Evolutionary conservation across 2,113 vertebrate species (phyloP), one percentile per base, ranked within the genome.

Genomic region (Pyxicephalus adspersus): DNA sequence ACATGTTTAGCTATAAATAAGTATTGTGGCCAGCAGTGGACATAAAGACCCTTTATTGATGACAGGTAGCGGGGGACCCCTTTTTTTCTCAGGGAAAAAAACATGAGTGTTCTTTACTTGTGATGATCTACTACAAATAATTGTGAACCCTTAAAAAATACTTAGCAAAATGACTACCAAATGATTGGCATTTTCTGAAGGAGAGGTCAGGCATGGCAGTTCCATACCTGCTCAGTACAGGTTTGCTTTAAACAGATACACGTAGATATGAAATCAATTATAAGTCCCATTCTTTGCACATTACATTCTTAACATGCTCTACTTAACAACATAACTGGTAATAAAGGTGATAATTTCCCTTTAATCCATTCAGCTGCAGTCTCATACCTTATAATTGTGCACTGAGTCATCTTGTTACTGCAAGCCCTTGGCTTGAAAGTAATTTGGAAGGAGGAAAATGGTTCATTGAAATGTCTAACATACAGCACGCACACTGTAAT

Each of bases 331-430:
- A 18, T 6, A 28, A 7, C 22, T 52, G 25, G 23, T 25, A 52
- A 50, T 52, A 52, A 70, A 70, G 50, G 67, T 70, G 50, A 70
- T 54, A 52, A 70, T 25, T 70, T 54, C 50, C 67, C 50, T 52
- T 70, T 54, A 70, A 70, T 52, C 45, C 22, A 28, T 70, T 74
- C 71, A 58, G 52, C 51, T 58, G 28, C 52, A 22, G 20, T 31
- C 51, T 58, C 71, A 54, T 58, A 74, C 28, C 51, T 74, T 58
- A 58, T 65, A 77, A 65, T 64, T 76, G 61, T 52, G 45, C 29
- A 65, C 19, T 77, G 75, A 77, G 61, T 77, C 75, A 77, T 55
- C 60, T 54, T 29, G 52, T 26, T 31, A 51, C 19, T 51, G 45
- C 26, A 61, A 54, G 29, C 75, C 61, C 61, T 64, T 25, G 25